Evolutionary conservation across 2,113 vertebrate species (phyloP).

Genomic region (Cyanistes caeruleus): DNA sequence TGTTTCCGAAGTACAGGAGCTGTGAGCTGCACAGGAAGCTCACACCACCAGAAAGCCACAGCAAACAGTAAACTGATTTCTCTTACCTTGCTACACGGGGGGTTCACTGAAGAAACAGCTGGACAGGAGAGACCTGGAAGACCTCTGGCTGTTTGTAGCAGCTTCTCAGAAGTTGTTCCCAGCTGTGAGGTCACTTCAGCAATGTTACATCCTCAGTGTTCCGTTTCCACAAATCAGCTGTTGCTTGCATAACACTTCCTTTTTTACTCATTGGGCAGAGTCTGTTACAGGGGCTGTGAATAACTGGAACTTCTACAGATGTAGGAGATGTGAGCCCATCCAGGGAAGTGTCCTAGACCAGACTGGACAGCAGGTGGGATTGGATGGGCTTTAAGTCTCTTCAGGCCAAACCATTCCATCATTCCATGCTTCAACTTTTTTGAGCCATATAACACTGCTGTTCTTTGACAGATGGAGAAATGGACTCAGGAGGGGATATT

Average conservation of each 20-base stretch:
- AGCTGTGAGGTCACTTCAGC: neutral
- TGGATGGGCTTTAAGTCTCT: neutral
- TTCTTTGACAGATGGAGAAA: neutral
- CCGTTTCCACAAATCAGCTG: fast-evolving
- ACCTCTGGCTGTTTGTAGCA: neutral
- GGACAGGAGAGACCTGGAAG: no score
- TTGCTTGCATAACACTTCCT: neutral
- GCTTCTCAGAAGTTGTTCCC: neutral
- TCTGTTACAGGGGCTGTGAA: no score
- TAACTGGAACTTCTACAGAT: neutral
- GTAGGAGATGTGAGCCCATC: neutral
- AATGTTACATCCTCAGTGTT: neutral
- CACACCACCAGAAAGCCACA: fast-evolving
- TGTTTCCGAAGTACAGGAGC: neutral
- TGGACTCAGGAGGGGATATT: neutral
- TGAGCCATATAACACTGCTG: neutral
- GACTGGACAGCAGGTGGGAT: neutral
- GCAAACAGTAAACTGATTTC: neutral
- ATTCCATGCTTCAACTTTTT: neutral
- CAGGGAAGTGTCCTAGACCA: neutral
- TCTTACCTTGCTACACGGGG: neutral
- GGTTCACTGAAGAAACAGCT: no score
- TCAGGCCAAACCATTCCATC: neutral
- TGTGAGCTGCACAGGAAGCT: neutral
- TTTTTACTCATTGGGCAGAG: no score